phyloP scores from a whole-genome alignment of 2,797 vertebrate species.

The Danio kyathit region DNA sequence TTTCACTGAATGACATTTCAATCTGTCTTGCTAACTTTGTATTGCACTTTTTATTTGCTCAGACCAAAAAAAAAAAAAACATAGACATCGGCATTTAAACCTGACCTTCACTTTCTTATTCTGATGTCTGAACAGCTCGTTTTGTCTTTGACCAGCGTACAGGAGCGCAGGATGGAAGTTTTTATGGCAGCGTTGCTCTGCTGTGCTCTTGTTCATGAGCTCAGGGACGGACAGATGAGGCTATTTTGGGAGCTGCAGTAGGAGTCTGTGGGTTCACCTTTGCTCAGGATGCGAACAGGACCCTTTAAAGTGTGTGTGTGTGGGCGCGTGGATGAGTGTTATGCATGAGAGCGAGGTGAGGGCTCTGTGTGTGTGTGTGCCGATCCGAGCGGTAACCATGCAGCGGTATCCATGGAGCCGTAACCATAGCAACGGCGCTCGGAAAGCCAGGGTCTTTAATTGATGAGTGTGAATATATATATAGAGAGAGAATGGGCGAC shows the following conservation, averaged over 20 bases:
- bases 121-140: no score
- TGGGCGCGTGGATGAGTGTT: constrained; percentile 50
- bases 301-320: constrained; percentile 62
- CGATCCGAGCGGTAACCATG: constrained; percentile 56
- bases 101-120: no score
- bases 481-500: constrained; percentile 84
- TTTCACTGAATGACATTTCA: no score
- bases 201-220: constrained; percentile 5
- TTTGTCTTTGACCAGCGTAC: no score
- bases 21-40: no score
- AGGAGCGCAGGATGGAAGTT: not conserved
- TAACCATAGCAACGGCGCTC: constrained; percentile 83
- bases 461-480: constrained; percentile 75
- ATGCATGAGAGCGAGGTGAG: constrained; percentile 24
- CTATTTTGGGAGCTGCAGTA: constrained; percentile 77
- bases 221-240: constrained; percentile 58
- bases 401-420: constrained; percentile 78
- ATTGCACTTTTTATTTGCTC: no score
- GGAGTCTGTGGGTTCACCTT: constrained; percentile 80
- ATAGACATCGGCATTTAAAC: no score
- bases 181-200: not conserved
- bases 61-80: no score
- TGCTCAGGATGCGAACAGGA: constrained; percentile 73
- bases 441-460: constrained; percentile 80
- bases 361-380: constrained; percentile 21